Conservation (phyloP, 2,113 vertebrate species). For the Pedionomus torquatus region DNA sequence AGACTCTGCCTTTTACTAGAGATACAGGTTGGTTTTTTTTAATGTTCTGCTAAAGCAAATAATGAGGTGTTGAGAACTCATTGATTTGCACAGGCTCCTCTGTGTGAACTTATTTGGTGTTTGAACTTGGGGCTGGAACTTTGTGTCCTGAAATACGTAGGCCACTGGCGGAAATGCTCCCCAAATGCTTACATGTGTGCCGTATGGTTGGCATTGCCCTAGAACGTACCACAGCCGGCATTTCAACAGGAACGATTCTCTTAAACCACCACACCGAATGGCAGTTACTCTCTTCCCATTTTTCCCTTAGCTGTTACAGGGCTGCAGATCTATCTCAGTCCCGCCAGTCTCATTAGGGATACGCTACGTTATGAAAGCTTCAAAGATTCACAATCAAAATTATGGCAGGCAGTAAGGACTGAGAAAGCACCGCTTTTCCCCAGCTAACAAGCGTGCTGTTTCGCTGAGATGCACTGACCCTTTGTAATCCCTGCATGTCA, state of each 20-base stretch:
- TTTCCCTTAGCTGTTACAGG: not conserved
- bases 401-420: not conserved
- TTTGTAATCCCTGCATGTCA: not conserved
- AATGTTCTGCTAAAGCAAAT: not conserved
- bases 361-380: not conserved
- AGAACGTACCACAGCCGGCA: rapidly evolving
- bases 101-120: not conserved
- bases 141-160: not conserved
- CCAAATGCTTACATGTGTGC: not conserved
- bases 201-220: not conserved
- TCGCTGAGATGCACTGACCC: not conserved
- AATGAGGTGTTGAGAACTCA: not conserved
- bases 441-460: not conserved
- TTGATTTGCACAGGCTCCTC: not conserved
- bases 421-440: not conserved
- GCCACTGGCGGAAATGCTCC: not conserved
- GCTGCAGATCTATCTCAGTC: not conserved
- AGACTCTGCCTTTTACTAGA: not conserved
- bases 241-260: not conserved
- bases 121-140: not conserved
- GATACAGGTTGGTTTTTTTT: not conserved
- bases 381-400: not conserved
- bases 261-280: not conserved
- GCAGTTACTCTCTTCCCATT: not conserved
- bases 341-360: not conserved